Conservation (phyloP, 2,113 vertebrate genomes). For the Nerophis lumbriciformis region DNA sequence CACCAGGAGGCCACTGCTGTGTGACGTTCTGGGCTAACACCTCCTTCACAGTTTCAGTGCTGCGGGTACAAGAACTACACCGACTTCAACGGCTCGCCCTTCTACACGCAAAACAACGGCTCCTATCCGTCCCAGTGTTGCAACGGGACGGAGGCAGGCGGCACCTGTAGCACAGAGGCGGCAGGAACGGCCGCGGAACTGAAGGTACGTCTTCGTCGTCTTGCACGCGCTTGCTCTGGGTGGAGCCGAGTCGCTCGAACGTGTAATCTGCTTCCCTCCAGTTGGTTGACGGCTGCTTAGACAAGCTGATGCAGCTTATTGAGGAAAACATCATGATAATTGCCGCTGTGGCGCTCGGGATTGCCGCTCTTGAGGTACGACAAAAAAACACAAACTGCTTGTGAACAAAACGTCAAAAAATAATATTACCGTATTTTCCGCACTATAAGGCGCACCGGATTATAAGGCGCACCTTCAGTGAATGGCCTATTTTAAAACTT, state of each 20-base stretch:
- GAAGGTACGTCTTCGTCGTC: not conserved
- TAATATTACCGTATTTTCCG: no score
- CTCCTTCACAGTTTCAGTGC: slow-evolving; percentile 58
- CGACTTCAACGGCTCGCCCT: slow-evolving; percentile 61
- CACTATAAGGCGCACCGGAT: no score
- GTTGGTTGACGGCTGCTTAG: slow-evolving; percentile 51
- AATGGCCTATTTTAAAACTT: no score
- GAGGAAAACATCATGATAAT: slow-evolving; percentile 55
- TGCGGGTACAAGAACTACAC: slow-evolving; percentile 70
- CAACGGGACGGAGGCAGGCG: accelerated
- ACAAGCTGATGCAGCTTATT: slow-evolving; percentile 47
- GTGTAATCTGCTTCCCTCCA: slow-evolving; percentile 21
- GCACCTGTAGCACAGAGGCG: accelerated
- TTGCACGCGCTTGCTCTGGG: not conserved
- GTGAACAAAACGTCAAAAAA: not conserved
- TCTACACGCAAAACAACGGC: accelerated
- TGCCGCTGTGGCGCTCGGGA: slow-evolving; percentile 60
- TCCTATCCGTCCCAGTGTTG: slow-evolving; percentile 55
- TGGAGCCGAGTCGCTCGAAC: not conserved
- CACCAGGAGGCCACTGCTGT: not conserved
- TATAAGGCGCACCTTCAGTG: no score
- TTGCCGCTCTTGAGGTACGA: slow-evolving; percentile 70
- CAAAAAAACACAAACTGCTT: not conserved
- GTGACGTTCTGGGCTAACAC: not conserved
- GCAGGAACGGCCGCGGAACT: accelerated